These are phyloP conservation scores for Callipepla californica DNA, from an alignment of 2,113 vertebrate genomes.

Conservation along the genomic window DNA sequence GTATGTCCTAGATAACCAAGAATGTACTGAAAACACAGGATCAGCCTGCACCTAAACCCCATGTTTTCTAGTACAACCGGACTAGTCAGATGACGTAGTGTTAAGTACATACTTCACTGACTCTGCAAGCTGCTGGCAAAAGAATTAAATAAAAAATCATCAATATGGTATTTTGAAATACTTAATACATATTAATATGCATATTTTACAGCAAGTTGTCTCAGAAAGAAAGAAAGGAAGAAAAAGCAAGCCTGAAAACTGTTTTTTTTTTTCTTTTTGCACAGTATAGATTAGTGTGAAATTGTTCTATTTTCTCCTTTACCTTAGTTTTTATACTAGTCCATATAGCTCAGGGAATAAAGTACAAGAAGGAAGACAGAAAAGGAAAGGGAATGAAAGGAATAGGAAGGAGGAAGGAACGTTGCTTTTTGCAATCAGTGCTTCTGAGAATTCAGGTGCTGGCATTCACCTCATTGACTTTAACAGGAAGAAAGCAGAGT, in stretches of 20 bases:
- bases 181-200: background rate
- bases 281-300: background rate
- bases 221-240: background rate
- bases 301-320: background rate
- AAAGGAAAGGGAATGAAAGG: background rate
- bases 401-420: too few species aligned
- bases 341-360: background rate
- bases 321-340: background rate
- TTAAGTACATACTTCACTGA: background rate
- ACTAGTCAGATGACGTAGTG: background rate
- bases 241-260: background rate
- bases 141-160: background rate
- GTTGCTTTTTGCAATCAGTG: fast-evolving
- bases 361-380: background rate
- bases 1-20: background rate
- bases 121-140: background rate
- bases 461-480: background rate
- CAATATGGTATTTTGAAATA: background rate
- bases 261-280: background rate
- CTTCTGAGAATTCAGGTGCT: background rate
- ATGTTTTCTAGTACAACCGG: background rate
- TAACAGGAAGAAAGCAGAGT: background rate
- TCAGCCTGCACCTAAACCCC: background rate
- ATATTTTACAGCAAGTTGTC: background rate
- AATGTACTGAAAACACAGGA: background rate